Conservation (phyloP, 2,888 invertebrate species). For the Adineta ricciae region DNA sequence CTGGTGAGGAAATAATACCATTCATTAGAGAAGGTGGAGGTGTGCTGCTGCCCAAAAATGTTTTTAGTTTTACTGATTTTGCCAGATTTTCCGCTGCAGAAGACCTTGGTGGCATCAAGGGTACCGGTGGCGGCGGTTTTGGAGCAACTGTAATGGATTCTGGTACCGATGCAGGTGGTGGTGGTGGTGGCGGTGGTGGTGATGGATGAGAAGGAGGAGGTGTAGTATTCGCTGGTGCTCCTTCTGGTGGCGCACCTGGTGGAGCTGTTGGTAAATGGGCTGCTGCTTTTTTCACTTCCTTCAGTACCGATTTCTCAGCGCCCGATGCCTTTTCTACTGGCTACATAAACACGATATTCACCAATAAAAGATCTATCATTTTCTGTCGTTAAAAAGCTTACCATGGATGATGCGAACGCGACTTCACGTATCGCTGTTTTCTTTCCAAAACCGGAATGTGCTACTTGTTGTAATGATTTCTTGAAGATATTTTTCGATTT, state of each 20-base stretch:
- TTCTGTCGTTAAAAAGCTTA: background rate
- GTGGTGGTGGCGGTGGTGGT: background rate
- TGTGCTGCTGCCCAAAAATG: background rate
- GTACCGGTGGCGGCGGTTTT: background rate
- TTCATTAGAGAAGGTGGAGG: background rate
- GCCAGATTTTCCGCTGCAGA: background rate
- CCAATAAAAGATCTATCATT: background rate
- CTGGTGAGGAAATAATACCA: background rate
- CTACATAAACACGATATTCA: background rate
- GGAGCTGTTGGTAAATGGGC: background rate
- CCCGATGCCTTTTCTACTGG: conserved; percentile 7
- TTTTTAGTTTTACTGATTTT: background rate
- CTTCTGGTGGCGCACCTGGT: conserved; percentile 3
- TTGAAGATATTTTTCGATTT: conserved; percentile 14
- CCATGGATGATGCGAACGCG: background rate
- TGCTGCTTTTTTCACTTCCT: background rate
- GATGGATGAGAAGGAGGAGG: background rate
- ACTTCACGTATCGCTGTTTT: background rate
- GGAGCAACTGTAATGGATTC: background rate
- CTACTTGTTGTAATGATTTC: background rate
- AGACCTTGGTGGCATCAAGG: background rate
- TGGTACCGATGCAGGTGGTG: background rate
- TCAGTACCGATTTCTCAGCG: background rate
- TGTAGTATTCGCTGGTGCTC: background rate
- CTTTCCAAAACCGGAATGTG: background rate